Evolutionary conservation across 64 coral and sea anemone genomes (phyloP), one percentile per base, ranked within the genome.

Genomic region (Pocillopora damicornis): DNA sequence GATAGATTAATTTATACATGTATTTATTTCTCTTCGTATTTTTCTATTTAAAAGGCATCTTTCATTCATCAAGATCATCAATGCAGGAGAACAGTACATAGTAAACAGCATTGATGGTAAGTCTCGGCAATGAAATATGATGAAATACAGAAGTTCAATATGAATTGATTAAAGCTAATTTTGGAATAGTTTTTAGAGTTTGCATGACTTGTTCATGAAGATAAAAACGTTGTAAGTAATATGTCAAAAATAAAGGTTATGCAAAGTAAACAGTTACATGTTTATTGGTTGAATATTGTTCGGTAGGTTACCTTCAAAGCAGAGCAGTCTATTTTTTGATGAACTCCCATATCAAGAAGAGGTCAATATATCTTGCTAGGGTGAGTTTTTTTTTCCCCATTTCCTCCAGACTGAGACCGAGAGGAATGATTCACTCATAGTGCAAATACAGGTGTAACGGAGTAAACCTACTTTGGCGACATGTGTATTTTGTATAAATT

Each of bases 291-390:
- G 18, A 6, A 9, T 75, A 13, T 81, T 36, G 5, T 13, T 35
- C 73, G 66, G 25, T 62, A 97, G 94, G 94, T n/a, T 97, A 97
- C 83, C 79, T 97, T 20, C 94, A 97, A 51, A 97, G 94, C 67
- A 93, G 90, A 90, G 90, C 82, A 30, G 94, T 97, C 23, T 97
- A 97, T 73, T 97, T 96, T 88, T 61, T 96, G 16, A 96, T 96
- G 94, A 96, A 96, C 61, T 88, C 92, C 15, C 94, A 96, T 58
- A 90, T 90, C 37, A 89, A 84, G 83, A 96, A 96, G 72, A 77
- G 94, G 15, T 96, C 94, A 20, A 96, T 96, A 68, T 96, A 93
- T 67, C 91, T 96, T 60, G 92, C 90, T 8, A 93, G 94, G 91
- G 94, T 96, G 90, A 83, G 94, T 25, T 85, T 37, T 58, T 20